Conservation (phyloP, 2,888 invertebrate genomes). For the Lochmaea crataegi region DNA sequence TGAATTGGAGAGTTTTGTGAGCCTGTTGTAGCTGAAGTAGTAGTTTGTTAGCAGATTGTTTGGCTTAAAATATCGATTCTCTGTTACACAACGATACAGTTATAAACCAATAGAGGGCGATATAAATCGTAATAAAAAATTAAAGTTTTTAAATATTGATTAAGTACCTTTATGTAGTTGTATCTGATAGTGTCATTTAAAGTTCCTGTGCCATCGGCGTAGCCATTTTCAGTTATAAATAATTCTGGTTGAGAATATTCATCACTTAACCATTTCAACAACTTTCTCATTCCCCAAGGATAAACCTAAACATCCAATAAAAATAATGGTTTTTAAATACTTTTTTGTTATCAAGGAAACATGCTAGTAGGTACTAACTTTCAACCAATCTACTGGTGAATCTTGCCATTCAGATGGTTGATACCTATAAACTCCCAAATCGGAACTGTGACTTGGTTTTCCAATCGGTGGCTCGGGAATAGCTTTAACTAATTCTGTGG, state of each 20-base stretch:
- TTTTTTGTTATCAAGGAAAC: neutral
- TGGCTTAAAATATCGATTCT: no score
- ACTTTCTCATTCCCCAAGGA: conserved; percentile 71
- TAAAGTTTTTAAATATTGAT: no score
- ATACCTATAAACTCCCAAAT: conserved; percentile 15
- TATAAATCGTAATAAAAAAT: no score
- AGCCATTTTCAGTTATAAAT: conserved; percentile 72
- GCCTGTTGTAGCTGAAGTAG: no score
- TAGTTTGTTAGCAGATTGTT: no score
- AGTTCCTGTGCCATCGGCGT: conserved; percentile 54
- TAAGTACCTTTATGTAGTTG: conserved; percentile 26
- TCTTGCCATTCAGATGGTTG: conserved; percentile 28
- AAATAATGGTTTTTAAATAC: no score
- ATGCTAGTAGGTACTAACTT: conserved; percentile 10
- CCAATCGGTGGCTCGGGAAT: conserved; percentile 58
- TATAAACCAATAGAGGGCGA: no score
- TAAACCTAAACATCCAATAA: conserved; percentile 57
- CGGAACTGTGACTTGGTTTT: conserved; percentile 62
- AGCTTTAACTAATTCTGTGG: conserved; percentile 67
- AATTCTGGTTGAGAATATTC: conserved; percentile 67
- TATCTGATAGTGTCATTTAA: conserved; percentile 28
- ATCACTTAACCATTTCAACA: conserved; percentile 66
- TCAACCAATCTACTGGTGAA: conserved; percentile 33
- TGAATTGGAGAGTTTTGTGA: no score
- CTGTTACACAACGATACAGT: no score